A percentile compares a stretch with the other conserved stretches of the same genome.
These are phyloP conservation scores for Sinelater perroti DNA, from an alignment of 2,888 invertebrate genomes.

Conservation along the genomic window DNA sequence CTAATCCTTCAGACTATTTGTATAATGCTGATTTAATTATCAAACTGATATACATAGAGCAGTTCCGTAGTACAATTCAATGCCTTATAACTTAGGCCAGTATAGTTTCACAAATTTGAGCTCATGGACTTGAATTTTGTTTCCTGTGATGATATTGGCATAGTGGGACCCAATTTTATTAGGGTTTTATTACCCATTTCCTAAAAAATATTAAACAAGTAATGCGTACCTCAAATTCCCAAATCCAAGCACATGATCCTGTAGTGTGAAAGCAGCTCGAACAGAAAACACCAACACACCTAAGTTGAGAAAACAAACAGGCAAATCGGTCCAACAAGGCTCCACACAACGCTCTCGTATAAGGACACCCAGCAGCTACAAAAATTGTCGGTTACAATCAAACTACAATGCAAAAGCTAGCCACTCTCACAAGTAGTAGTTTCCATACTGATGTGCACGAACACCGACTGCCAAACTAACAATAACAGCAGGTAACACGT, in stretches of 20 bases:
- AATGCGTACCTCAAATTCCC: slow-evolving; percentile 73
- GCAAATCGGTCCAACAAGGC: slow-evolving; percentile 90
- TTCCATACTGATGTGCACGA: slow-evolving; percentile 94
- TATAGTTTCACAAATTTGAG: no score
- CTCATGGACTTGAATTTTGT: no score
- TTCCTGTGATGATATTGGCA: no score
- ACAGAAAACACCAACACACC: slow-evolving; percentile 85
- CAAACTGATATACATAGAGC: no score
- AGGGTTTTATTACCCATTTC: no score
- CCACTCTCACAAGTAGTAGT: slow-evolving; percentile 85
- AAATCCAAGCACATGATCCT: slow-evolving; percentile 89
- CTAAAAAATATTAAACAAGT: neutral
- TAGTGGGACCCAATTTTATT: no score
- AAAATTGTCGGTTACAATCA: slow-evolving; percentile 5
- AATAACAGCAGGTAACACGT: slow-evolving; percentile 89
- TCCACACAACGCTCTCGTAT: slow-evolving; percentile 94
- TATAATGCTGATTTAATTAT: no score
- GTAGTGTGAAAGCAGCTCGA: slow-evolving; percentile 88
- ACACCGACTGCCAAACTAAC: slow-evolving; percentile 92
- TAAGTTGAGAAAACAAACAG: slow-evolving; percentile 80
- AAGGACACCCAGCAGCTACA: slow-evolving; percentile 93
- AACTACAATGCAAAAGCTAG: neutral
- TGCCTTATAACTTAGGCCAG: no score
- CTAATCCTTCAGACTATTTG: no score
- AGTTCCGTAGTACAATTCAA: no score